Percentiles rank a stretch among this genome's conserved stretches.
Conservation (phyloP, 2,797 vertebrate genomes). For the Cyprinodon diabolis region DNA sequence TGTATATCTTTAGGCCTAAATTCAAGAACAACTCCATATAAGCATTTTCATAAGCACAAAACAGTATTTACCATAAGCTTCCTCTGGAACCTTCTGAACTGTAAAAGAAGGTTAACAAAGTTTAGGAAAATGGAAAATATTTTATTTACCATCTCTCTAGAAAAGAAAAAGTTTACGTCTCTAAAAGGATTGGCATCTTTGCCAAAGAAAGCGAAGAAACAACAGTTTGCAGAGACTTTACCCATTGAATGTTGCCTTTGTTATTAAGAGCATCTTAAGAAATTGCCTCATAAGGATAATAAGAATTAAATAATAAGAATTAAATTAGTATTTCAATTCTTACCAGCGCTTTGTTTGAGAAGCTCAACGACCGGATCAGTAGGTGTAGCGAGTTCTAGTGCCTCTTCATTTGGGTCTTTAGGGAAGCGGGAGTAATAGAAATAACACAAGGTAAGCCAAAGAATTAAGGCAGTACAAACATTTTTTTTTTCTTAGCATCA, state of each 20-base stretch:
- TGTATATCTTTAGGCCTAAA: neutral
- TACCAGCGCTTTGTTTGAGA: slow-evolving; percentile 94
- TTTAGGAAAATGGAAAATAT: slow-evolving; percentile 16
- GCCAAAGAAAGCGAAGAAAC: neutral
- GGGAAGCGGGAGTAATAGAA: neutral
- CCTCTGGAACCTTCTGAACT: slow-evolving; percentile 80
- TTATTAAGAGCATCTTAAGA: neutral
- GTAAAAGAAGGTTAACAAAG: slow-evolving; percentile 57
- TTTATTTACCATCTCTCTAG: neutral
- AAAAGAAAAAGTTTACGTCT: neutral
- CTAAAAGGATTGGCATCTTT: neutral
- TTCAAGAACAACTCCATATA: neutral
- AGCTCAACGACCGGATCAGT: slow-evolving; percentile 87
- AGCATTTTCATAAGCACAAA: slow-evolving; percentile 2
- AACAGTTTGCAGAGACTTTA: neutral
- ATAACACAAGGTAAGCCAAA: neutral
- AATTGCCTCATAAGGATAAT: neutral
- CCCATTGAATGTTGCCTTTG: neutral
- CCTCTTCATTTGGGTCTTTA: slow-evolving; percentile 94
- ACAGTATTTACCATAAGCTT: slow-evolving; percentile 79
- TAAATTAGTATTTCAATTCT: slow-evolving; percentile 18
- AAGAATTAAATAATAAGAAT: neutral
- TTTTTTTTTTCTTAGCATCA: neutral
- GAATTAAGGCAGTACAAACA: neutral
- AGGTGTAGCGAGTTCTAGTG: slow-evolving; percentile 83